phyloP scores from a whole-genome alignment of 2,888 invertebrate species.

The Asteroscopus sphinx region DNA sequence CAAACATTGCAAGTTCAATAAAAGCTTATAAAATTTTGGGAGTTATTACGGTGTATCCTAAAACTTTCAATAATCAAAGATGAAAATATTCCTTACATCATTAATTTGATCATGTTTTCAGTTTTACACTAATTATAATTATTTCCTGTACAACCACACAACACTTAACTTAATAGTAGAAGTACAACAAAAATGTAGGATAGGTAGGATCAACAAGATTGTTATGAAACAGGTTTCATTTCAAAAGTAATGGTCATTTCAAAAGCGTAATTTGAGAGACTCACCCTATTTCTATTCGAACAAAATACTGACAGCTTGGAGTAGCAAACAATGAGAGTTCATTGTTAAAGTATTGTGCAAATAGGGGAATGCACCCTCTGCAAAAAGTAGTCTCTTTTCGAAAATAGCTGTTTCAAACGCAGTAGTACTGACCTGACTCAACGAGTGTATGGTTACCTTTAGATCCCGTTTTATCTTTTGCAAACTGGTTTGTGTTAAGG shows the following conservation, averaged over 20 bases:
- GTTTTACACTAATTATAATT: too few species aligned
- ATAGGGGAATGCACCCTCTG: slow-evolving; percentile 79
- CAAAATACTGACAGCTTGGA: slow-evolving; percentile 55
- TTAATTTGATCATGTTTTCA: too few species aligned
- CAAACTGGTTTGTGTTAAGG: slow-evolving; percentile 21
- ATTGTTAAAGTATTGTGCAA: slow-evolving; percentile 84
- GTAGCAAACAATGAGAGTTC: slow-evolving; percentile 79
- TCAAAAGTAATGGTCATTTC: slow-evolving; percentile 53
- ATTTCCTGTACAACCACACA: slow-evolving; percentile 13
- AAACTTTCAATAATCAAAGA: too few species aligned
- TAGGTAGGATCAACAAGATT: slow-evolving; percentile 11
- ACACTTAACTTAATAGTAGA: too few species aligned
- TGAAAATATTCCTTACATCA: too few species aligned
- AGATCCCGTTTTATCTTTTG: slow-evolving; percentile 5
- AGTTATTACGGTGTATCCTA: too few species aligned
- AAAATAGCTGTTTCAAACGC: slow-evolving; percentile 72
- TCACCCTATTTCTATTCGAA: slow-evolving; percentile 64
- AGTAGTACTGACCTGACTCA: slow-evolving; percentile 74
- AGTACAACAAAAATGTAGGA: background rate
- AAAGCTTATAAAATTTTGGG: too few species aligned
- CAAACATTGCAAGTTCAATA: too few species aligned
- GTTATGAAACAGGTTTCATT: slow-evolving; percentile 43
- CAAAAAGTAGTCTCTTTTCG: slow-evolving; percentile 77
- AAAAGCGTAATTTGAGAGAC: slow-evolving; percentile 53
- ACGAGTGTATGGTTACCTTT: slow-evolving; percentile 38